Percentiles rank a stretch among this genome's conserved stretches.
Conservation (phyloP, 2,888 invertebrate species). For the Acholoe squamosa region DNA sequence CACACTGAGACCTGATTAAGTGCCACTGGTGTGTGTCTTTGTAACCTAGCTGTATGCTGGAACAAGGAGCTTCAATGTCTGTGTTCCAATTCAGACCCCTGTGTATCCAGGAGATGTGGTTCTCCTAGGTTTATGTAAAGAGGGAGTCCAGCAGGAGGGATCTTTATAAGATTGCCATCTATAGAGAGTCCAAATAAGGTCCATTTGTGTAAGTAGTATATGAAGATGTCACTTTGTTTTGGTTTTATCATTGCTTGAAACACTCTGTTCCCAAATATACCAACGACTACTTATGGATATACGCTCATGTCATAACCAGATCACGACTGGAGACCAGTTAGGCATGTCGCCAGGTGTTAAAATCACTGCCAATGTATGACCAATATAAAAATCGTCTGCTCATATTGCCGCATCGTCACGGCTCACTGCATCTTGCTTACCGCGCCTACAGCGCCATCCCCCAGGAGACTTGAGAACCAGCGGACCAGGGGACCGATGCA, state of each 20-base stretch:
- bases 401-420: neutral
- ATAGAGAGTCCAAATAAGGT: too few relatives aligned
- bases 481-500: neutral
- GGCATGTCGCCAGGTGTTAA: neutral
- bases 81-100: neutral
- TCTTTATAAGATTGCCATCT: too few relatives aligned
- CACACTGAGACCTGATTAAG: neutral
- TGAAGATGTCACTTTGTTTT: neutral
- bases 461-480: neutral
- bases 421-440: constrained; percentile 14
- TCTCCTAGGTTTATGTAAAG: too few relatives aligned
- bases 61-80: neutral
- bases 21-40: neutral
- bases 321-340: neutral
- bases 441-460: neutral
- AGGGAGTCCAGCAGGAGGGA: too few relatives aligned
- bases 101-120: too few relatives aligned
- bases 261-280: neutral
- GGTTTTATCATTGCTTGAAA: neutral
- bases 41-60: too few relatives aligned
- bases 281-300: neutral
- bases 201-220: neutral
- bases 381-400: neutral
- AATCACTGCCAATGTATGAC: neutral
- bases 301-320: neutral